Percentiles rank a stretch among this genome's conserved stretches.
Evolutionary conservation across 2,113 vertebrate species (phyloP).

Genomic region (Grus americana): DNA sequence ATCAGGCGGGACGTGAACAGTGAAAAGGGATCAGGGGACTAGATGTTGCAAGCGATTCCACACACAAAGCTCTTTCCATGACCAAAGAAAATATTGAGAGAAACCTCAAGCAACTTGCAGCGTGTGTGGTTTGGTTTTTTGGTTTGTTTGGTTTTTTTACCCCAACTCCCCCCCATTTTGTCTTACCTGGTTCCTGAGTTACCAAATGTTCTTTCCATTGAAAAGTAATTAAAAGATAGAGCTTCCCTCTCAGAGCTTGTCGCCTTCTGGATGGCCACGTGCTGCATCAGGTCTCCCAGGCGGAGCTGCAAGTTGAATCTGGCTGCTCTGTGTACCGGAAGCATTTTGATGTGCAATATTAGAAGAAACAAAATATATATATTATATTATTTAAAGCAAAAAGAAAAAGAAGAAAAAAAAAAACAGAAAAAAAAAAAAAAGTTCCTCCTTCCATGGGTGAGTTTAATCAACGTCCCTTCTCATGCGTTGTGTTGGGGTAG

Average conservation of each 20-base stretch:
- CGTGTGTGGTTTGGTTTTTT: neutral
- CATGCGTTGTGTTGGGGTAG: neutral
- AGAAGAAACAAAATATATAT: slow-evolving; percentile 82
- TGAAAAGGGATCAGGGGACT: slow-evolving; percentile 12
- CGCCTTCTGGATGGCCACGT: neutral
- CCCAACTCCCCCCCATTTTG: neutral
- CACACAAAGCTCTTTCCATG: slow-evolving; percentile 41
- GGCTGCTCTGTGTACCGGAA: slow-evolving; percentile 77
- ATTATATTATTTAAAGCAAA: slow-evolving; percentile 82
- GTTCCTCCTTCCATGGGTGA: slow-evolving; percentile 53
- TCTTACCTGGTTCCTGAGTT: slow-evolving; percentile 11
- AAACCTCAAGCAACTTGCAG: slow-evolving; percentile 31
- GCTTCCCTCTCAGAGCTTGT: slow-evolving; percentile 58
- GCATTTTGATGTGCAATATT: slow-evolving; percentile 93
- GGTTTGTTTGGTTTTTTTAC: neutral
- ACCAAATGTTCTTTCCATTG: slow-evolving; percentile 56
- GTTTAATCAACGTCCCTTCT: slow-evolving; percentile 8
- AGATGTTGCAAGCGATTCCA: neutral
- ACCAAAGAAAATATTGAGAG: slow-evolving; percentile 66
- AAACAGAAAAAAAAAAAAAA: slow-evolving; percentile 23
- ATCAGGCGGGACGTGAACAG: neutral
- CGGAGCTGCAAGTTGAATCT: slow-evolving; percentile 44
- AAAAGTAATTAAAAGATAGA: slow-evolving; percentile 8
- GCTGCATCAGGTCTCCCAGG: slow-evolving; percentile 62
- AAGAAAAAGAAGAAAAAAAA: slow-evolving; percentile 33